phyloP scores from a whole-genome alignment of 2,797 vertebrate genomes.

The Anguilla pacifica region DNA sequence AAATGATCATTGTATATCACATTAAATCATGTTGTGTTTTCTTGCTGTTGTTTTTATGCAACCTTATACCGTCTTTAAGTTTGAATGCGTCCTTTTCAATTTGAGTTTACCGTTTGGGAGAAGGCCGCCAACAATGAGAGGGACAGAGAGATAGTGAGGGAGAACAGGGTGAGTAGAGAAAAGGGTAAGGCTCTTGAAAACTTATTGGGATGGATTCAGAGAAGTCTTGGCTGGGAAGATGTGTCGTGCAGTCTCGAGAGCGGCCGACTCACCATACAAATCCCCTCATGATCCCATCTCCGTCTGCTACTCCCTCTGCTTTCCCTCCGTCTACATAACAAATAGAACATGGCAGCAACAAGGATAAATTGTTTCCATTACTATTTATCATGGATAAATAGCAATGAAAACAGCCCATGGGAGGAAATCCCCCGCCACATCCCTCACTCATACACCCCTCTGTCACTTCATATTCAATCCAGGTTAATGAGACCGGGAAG shows the following conservation, averaged over 20 bases:
- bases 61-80: background rate
- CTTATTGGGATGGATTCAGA: background rate
- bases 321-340: background rate
- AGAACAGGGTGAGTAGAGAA: background rate
- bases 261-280: background rate
- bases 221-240: background rate
- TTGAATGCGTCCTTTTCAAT: background rate
- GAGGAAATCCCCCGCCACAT: background rate
- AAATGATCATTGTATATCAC: background rate
- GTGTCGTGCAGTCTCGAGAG: background rate
- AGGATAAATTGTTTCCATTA: background rate
- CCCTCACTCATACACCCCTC: background rate
- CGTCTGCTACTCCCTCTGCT: background rate
- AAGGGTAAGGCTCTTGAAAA: background rate
- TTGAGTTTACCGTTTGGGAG: background rate
- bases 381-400: background rate
- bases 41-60: background rate
- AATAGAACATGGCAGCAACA: background rate
- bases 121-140: background rate
- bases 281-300: background rate
- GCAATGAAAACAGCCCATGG: background rate
- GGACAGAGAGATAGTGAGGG: background rate
- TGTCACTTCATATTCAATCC: background rate
- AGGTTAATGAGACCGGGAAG: constrained; percentile 8
- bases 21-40: background rate